Evolutionary conservation across 2,888 invertebrate genomes (phyloP).

Genomic region (Caenorhabditis sp.): DNA sequence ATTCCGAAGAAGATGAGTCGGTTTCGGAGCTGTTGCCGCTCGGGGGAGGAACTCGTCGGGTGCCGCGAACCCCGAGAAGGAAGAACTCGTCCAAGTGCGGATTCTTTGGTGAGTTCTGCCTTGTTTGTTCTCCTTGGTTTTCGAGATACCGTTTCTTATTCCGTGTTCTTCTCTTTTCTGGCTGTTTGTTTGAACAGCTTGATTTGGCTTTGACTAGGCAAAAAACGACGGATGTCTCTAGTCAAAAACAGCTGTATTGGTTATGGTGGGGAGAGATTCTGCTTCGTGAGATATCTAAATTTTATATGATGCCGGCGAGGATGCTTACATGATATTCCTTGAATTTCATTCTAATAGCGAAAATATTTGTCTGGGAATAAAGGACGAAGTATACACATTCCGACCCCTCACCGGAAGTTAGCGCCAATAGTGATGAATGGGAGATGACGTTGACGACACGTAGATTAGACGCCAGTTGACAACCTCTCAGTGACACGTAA

Average conservation of each 20-base stretch:
- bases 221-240: constrained; percentile 28
- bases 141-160: constrained; percentile 26
- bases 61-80: constrained; percentile 66
- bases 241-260: constrained; percentile 30
- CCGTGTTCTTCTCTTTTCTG: constrained; percentile 9
- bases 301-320: background rate
- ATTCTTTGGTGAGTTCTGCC: constrained; percentile 55
- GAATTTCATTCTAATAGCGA: too few relatives aligned
- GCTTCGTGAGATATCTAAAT: background rate
- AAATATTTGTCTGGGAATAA: background rate
- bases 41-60: constrained; percentile 67
- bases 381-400: constrained; percentile 5
- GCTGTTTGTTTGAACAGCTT: constrained; percentile 57
- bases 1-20: constrained; percentile 49
- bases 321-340: too few relatives aligned
- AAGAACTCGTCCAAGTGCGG: constrained; percentile 64
- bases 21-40: constrained; percentile 63
- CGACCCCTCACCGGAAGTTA: constrained; percentile 3
- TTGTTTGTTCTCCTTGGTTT: constrained; percentile 37
- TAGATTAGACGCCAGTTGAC: constrained; percentile 12
- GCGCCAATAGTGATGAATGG: constrained; percentile 22
- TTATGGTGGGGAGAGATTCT: background rate
- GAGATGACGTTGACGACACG: constrained; percentile 23
- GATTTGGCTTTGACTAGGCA: constrained; percentile 42
- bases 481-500: background rate